Conservation (phyloP, 2,888 invertebrate genomes). For the Onthophagus sagittarius region DNA sequence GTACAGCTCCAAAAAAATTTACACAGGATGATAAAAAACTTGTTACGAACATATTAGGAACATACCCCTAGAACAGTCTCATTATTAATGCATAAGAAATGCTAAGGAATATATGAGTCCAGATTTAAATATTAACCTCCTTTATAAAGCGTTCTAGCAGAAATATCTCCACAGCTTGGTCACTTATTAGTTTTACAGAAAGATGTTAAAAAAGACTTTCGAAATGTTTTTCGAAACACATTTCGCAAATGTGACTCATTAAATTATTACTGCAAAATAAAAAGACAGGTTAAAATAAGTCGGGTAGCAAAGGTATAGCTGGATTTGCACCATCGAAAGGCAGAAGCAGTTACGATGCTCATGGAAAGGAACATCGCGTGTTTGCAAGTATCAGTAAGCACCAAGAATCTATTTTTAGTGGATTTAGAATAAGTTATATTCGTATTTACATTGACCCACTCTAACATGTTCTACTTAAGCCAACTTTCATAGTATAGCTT, state of each 20-base stretch:
- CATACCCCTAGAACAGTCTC: conserved; percentile 25
- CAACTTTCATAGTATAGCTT: too few species aligned
- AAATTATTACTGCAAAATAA: conserved; percentile 24
- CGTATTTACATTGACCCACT: too few species aligned
- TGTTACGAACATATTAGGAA: not conserved
- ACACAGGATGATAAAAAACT: conserved; percentile 11
- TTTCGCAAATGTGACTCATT: conserved; percentile 21
- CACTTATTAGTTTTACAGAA: too few species aligned
- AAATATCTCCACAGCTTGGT: too few species aligned
- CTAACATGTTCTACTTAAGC: too few species aligned
- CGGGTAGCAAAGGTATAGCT: conserved; percentile 18
- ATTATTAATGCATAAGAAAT: conserved; percentile 25
- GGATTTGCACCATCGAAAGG: conserved; percentile 27
- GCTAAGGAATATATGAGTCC: conserved; percentile 27
- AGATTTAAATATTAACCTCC: conserved; percentile 27
- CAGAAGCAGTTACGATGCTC: conserved; percentile 21
- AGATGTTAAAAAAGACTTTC: conserved; percentile 26
- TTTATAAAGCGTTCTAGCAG: conserved; percentile 25
- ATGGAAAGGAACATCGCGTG: too few species aligned
- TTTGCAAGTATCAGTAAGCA: too few species aligned
- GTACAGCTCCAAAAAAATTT: not conserved
- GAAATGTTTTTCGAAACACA: conserved; percentile 21
- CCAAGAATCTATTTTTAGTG: too few species aligned
- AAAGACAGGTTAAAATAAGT: conserved; percentile 20
- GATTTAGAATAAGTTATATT: too few species aligned